Conservation (phyloP, 2,888 invertebrate genomes). For the Exephanes ischioxanthus region DNA sequence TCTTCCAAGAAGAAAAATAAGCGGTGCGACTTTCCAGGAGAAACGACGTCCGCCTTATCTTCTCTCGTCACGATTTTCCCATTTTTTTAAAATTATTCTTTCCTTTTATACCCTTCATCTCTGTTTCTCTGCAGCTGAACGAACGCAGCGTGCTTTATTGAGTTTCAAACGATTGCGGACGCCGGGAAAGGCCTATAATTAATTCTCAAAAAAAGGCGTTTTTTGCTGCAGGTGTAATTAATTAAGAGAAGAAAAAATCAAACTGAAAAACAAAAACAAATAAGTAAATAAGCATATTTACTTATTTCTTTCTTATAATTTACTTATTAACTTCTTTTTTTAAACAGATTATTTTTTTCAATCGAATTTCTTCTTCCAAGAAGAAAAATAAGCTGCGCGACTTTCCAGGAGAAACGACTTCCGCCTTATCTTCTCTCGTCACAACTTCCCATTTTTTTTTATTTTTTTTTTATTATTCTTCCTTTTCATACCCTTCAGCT, state of each 20-base stretch:
- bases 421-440: neutral
- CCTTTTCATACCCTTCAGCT: constrained; percentile 15
- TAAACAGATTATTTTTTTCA: neutral
- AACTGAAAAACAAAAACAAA: too few relatives aligned
- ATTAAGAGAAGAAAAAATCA: too few relatives aligned
- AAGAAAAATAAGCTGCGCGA: neutral
- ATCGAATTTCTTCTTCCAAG: neutral
- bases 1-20: too few relatives aligned
- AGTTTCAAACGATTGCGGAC: constrained; percentile 58
- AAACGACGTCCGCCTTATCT: neutral
- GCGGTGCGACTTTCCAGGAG: neutral
- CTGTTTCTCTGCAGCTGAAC: neutral
- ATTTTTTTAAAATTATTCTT: constrained; percentile 2
- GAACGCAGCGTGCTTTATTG: constrained; percentile 37
- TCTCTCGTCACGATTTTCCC: constrained; percentile 4
- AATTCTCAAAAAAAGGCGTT: too few relatives aligned
- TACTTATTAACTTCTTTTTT: too few relatives aligned
- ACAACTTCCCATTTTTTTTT: neutral
- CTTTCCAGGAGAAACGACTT: neutral
- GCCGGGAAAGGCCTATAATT: too few relatives aligned
- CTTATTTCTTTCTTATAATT: too few relatives aligned
- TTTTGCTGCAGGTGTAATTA: too few relatives aligned
- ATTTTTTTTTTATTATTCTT: constrained; percentile 3
- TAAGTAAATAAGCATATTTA: too few relatives aligned
- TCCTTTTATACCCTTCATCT: constrained; percentile 17